Evolutionary conservation across 2,888 invertebrate genomes (phyloP).

Genomic region (Cheilosia vulpina): DNA sequence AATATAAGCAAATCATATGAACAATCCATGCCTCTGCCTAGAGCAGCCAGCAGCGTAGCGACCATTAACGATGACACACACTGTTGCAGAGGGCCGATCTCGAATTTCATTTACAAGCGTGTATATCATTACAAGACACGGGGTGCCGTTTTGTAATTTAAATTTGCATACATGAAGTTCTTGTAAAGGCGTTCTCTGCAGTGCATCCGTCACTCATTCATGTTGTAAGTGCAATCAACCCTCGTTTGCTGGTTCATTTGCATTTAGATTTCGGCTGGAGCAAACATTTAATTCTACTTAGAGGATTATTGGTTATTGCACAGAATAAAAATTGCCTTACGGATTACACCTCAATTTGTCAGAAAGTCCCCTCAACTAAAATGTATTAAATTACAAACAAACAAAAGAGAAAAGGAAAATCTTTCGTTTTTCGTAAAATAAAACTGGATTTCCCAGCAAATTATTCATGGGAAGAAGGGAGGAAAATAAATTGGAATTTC

Average conservation of each 20-base stretch:
- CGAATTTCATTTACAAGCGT: constrained; percentile 33
- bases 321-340: constrained; percentile 7
- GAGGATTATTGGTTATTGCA: constrained; percentile 14
- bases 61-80: constrained; percentile 25
- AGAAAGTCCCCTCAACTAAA: constrained; percentile 31
- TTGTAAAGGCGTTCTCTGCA: constrained; percentile 32
- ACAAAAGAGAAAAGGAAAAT: constrained; percentile 6
- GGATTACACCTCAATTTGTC: constrained; percentile 50
- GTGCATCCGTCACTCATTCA: constrained; percentile 37
- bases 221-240: constrained; percentile 57
- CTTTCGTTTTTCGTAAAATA: constrained; percentile 11
- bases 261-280: constrained; percentile 27
- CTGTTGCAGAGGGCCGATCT: constrained; percentile 32
- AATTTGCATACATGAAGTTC: constrained; percentile 56
- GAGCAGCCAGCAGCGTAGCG: neutral
- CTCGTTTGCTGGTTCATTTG: constrained; percentile 44
- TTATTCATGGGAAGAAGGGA: neutral
- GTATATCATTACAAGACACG: constrained; percentile 54
- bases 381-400: constrained; percentile 46
- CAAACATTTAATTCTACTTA: constrained; percentile 49
- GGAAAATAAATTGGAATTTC: neutral
- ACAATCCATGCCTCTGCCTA: constrained; percentile 35
- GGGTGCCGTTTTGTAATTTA: constrained; percentile 60
- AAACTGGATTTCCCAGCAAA: constrained; percentile 33
- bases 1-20: constrained; percentile 1